Conservation (phyloP, 1,140 invertebrate genomes). For the Cydia fagiglandana region DNA sequence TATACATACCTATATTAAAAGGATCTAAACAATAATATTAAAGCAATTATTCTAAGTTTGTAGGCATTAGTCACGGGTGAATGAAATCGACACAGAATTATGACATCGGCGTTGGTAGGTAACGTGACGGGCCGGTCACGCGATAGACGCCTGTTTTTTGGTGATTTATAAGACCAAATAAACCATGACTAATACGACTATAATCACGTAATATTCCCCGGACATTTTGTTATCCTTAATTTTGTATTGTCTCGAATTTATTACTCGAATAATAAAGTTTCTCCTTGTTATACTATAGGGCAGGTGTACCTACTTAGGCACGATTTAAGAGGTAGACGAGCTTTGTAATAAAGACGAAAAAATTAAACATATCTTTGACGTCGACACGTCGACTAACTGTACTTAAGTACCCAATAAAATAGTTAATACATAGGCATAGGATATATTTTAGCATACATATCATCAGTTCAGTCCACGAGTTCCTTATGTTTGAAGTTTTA, state of each 20-base stretch:
- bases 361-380: too few species aligned
- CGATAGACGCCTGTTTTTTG: conserved; percentile 64
- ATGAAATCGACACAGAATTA: conserved; percentile 71
- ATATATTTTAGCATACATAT: too few species aligned
- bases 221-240: neutral
- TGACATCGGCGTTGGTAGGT: conserved; percentile 65
- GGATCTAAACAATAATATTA: conserved; percentile 38
- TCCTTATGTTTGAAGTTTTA: too few species aligned
- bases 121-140: conserved; percentile 60
- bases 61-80: conserved; percentile 65
- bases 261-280: conserved; percentile 5
- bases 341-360: too few species aligned
- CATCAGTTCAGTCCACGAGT: too few species aligned
- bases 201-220: conserved; percentile 24
- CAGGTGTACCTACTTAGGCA: neutral
- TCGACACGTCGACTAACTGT: too few species aligned
- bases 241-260: conserved; percentile 6
- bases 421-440: too few species aligned
- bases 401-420: too few species aligned
- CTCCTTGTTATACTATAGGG: neutral
- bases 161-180: conserved; percentile 65
- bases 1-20: conserved; percentile 10
- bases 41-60: conserved; percentile 37
- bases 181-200: conserved; percentile 53
- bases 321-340: neutral